Base-by-base conservation (phyloP, 2,888 invertebrate species). In the Clusia tigrina region DNA sequence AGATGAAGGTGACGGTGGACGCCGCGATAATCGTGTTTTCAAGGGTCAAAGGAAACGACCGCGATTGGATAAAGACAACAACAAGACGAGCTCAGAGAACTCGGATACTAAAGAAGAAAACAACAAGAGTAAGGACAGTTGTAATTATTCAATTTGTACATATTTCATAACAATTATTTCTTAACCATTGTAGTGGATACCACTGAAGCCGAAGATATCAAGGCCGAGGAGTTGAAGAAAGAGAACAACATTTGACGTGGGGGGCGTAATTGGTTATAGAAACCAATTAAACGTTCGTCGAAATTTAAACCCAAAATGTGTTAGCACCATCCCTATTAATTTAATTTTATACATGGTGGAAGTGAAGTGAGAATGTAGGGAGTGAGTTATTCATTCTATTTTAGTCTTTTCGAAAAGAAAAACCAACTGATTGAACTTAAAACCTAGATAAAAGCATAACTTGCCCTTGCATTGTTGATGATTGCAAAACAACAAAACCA, bases 1-100 rank as follows among this genome's bases (percentile, higher is more conserved):
- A 83, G 96, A 97, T 80, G 98, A 98, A 82, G 92, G 91, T 1
- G 84, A 84, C 60, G 85, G 84, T 54, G 87, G 87, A 2, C 85
- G 91, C 1, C 86, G 90, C 62, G 91, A 91, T 79, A 89, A 81
- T 69, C 86, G 88, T 65, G 85, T 86, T n/a, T 88, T 86, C 81
- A 86, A 88, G 72, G 83, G 85, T 2, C 86, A 87, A 55, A 86
- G 91, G 66, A 92, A 93, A 81, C 86, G 92, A 0, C 91, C 92
- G 58, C 88, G 92, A 1, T 86, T 93, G 62, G 92, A 92, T 78
- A 92, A 87, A 75, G 88, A 88, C 1, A 63, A 65, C 38, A 82
- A 77, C 65, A 71, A 42, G n/a, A 42, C 42, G n/a, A n/a, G 15
- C 2, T 3, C 42, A 32, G 80, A 79, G 22, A 75, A 72, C 25